phyloP scores from a whole-genome alignment of 2,888 invertebrate species.

The Erebia epiphron region DNA sequence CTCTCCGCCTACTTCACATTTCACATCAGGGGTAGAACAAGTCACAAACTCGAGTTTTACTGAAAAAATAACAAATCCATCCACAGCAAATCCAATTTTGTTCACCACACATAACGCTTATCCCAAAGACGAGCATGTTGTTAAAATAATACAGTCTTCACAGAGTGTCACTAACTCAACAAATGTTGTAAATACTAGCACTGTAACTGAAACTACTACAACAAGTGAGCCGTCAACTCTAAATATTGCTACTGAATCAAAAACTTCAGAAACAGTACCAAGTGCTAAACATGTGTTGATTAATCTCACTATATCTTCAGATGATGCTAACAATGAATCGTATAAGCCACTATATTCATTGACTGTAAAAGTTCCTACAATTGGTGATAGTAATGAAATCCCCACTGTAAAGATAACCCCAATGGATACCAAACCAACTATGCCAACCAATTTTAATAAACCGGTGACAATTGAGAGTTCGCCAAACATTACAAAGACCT shows the following conservation, averaged over 20 bases:
- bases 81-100: constrained; percentile 45
- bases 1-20: constrained; percentile 42
- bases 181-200: constrained; percentile 47
- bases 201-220: constrained; percentile 44
- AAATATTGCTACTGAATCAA: constrained; percentile 59
- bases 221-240: constrained; percentile 49
- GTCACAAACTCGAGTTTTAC: constrained; percentile 48
- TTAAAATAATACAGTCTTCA: constrained; percentile 51
- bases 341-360: constrained; percentile 89
- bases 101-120: constrained; percentile 52
- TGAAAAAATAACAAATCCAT: constrained; percentile 47
- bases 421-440: constrained; percentile 68
- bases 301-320: constrained; percentile 91
- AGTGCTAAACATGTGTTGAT: constrained; percentile 87
- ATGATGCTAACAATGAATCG: constrained; percentile 71
- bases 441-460: constrained; percentile 70
- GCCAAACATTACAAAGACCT: constrained; percentile 50
- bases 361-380: constrained; percentile 90
- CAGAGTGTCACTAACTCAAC: constrained; percentile 59
- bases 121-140: constrained; percentile 58
- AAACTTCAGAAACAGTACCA: constrained; percentile 57
- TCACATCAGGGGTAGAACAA: constrained; percentile 44
- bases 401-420: constrained; percentile 83
- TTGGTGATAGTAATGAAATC: constrained; percentile 75
- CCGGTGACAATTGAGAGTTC: constrained; percentile 67